A percentile compares a stretch with the other conserved stretches of the same genome.
Conservation (phyloP, 2,888 invertebrate genomes). For the Tachystola acroxantha region DNA sequence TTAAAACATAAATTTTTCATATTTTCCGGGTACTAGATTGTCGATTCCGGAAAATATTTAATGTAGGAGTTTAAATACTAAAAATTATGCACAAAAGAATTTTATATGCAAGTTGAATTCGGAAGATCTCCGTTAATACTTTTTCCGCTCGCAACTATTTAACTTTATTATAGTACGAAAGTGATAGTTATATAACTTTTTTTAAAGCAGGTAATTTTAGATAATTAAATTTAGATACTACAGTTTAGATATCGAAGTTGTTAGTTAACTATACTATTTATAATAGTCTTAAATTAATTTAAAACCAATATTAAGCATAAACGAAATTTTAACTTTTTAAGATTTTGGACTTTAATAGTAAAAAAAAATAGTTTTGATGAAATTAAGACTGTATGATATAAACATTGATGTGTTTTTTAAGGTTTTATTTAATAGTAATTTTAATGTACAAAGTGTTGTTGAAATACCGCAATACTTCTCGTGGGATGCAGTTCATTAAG, state of each 20-base stretch:
- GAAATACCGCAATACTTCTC: no score
- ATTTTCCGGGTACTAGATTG: no score
- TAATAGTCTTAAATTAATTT: conserved; percentile 26
- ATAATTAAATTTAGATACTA: conserved; percentile 13
- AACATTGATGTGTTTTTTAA: conserved; percentile 12
- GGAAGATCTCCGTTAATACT: no score
- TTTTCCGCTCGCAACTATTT: conserved; percentile 1
- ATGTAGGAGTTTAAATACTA: no score
- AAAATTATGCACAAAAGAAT: no score
- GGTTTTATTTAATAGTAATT: conserved; percentile 14
- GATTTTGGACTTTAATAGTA: conserved; percentile 18
- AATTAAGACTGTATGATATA: conserved; percentile 60
- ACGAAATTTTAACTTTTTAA: conserved; percentile 21
- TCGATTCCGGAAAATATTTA: no score
- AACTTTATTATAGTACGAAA: background rate
- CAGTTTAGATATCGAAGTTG: conserved; percentile 21
- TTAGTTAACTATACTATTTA: conserved; percentile 26
- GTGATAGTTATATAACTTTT: background rate
- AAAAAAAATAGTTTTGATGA: conserved; percentile 34
- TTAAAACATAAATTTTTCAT: no score
- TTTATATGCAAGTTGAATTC: no score
- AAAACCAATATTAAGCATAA: conserved; percentile 16
- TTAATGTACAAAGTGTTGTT: no score
- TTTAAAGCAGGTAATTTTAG: conserved; percentile 22
- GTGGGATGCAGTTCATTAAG: no score